phyloP scores from a whole-genome alignment of 2,113 vertebrate species.

The Potamarius usumacintae region DNA sequence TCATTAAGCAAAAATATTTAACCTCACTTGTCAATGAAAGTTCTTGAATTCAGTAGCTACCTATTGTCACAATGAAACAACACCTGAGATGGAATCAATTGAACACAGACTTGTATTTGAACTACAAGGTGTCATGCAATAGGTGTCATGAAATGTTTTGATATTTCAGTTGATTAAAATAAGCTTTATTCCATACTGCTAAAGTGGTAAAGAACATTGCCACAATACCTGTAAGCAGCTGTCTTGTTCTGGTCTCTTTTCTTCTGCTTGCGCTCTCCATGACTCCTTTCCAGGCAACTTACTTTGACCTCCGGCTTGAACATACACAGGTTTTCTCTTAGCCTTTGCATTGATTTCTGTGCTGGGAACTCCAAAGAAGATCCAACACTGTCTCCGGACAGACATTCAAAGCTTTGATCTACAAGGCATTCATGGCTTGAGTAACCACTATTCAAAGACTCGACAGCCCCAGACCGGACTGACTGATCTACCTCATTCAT shows the following conservation, averaged over 20 bases:
- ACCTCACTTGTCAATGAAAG: neutral
- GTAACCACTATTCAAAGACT: slow-evolving; percentile 75
- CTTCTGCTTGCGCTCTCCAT: slow-evolving; percentile 86
- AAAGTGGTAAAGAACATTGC: neutral
- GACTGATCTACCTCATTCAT: slow-evolving; percentile 74
- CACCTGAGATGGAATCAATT: neutral
- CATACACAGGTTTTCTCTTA: slow-evolving; percentile 71
- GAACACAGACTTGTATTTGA: too few relatives aligned
- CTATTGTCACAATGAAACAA: neutral
- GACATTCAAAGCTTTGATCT: slow-evolving; percentile 77
- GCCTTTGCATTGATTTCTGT: slow-evolving; percentile 71
- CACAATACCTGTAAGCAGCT: slow-evolving; percentile 81
- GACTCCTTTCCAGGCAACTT: slow-evolving; percentile 53
- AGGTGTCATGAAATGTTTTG: neutral
- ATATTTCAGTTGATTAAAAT: neutral
- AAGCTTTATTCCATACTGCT: neutral
- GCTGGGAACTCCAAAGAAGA: slow-evolving; percentile 66
- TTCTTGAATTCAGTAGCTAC: neutral
- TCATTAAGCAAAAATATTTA: neutral
- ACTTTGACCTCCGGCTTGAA: slow-evolving; percentile 66
- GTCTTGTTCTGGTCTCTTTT: slow-evolving; percentile 94
- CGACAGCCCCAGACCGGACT: slow-evolving; percentile 68
- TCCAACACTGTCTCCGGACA: slow-evolving; percentile 74
- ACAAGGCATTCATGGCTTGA: slow-evolving; percentile 80
- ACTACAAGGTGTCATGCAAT: neutral